Conservation (phyloP, 2,113 vertebrate species). For the Aegithalos caudatus region DNA sequence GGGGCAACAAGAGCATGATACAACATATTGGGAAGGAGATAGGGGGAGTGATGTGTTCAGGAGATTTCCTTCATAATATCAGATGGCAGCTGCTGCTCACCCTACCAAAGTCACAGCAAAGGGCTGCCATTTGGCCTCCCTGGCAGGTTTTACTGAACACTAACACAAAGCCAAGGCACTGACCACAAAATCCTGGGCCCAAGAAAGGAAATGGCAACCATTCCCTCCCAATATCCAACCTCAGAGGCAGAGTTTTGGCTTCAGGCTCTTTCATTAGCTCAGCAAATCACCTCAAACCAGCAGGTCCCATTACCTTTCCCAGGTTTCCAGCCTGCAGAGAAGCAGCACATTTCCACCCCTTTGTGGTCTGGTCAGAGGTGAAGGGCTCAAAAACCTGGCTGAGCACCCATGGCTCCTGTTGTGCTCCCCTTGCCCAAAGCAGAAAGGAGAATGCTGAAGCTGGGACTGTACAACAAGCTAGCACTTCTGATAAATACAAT, state of each 20-base stretch:
- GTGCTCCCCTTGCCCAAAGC: neutral
- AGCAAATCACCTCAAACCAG: neutral
- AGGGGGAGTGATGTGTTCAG: fast-evolving
- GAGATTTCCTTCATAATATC: neutral
- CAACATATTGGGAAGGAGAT: neutral
- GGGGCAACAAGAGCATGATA: neutral
- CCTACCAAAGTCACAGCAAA: fast-evolving
- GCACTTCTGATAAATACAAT: constrained; percentile 65
- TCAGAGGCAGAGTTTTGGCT: neutral
- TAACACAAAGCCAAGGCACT: neutral
- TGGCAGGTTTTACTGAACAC: neutral
- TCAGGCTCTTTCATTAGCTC: neutral
- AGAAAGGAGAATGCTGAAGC: constrained; percentile 13
- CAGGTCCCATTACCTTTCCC: neutral
- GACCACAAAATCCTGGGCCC: neutral
- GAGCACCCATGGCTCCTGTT: neutral
- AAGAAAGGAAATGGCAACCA: neutral
- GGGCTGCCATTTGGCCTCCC: neutral
- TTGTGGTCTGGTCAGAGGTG: neutral
- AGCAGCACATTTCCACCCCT: neutral
- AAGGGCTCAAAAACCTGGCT: neutral
- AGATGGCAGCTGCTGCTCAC: neutral
- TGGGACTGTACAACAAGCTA: neutral
- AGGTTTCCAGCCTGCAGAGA: neutral
- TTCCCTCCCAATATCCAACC: neutral